These are phyloP conservation scores for Rutilus rutilus DNA, from an alignment of 2,113 vertebrate species.

Conservation along the genomic window DNA sequence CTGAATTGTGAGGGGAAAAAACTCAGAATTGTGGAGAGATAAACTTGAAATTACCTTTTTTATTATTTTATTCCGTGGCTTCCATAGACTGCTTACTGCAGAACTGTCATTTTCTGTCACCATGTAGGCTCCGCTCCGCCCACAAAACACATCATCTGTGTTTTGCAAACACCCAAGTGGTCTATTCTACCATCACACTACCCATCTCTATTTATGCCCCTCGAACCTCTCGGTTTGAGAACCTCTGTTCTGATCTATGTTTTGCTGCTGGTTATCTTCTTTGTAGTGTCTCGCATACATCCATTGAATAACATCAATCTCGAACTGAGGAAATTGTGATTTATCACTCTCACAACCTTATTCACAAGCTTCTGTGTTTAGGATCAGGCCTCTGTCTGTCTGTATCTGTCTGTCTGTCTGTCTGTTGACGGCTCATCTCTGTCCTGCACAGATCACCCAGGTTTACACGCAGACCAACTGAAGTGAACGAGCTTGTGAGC, in stretches of 20 bases:
- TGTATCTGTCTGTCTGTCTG: neutral
- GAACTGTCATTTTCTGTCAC: too few species aligned
- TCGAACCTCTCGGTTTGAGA: neutral
- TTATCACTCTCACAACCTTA: neutral
- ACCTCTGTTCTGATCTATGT: constrained; percentile 12
- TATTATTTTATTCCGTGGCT: neutral
- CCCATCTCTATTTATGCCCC: neutral
- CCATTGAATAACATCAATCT: neutral
- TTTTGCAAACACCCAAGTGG: too few species aligned
- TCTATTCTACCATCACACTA: neutral
- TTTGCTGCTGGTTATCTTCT: neutral
- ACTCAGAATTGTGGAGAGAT: too few species aligned
- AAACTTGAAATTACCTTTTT: too few species aligned
- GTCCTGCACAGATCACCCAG: constrained; percentile 76
- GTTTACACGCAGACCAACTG: constrained; percentile 71
- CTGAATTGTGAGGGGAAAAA: too few species aligned
- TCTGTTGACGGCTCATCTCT: constrained; percentile 62
- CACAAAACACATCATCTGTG: too few species aligned
- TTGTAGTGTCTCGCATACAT: neutral
- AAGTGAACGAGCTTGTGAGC: constrained; percentile 77
- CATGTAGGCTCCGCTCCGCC: too few species aligned
- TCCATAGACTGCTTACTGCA: too few species aligned
- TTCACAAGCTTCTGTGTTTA: neutral
- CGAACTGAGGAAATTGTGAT: neutral
- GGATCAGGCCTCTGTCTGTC: neutral